phyloP scores from a whole-genome alignment of 23 tunicate genomes.

The Oikopleura dioica region DNA sequence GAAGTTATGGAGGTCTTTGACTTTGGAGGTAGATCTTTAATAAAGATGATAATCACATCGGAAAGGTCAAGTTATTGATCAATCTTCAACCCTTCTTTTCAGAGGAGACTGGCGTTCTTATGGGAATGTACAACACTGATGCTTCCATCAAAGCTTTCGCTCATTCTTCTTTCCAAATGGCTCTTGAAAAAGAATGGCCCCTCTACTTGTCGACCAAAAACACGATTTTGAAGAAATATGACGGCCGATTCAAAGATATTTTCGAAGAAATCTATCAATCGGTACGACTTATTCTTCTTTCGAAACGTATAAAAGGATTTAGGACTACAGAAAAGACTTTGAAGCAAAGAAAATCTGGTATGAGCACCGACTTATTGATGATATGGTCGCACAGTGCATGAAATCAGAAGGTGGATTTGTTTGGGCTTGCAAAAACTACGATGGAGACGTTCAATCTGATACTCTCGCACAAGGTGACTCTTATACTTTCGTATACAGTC shows the following conservation, averaged over 20 bases:
- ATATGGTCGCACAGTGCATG: conserved; percentile 91
- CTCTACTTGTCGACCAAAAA: conserved; percentile 95
- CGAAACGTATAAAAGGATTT: neutral
- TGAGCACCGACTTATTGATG: conserved; percentile 86
- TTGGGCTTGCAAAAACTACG: conserved; percentile 99
- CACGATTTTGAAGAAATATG: conserved; percentile 94
- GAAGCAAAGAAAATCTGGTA: conserved; percentile 84
- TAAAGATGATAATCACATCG: too few species aligned
- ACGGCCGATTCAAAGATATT: conserved; percentile 94
- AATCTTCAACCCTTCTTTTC: too few species aligned
- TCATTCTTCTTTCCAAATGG: conserved; percentile 94
- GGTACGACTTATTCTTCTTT: too few species aligned
- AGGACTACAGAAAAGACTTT: conserved; percentile 73
- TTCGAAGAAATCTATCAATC: conserved; percentile 68
- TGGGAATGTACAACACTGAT: conserved; percentile 99
- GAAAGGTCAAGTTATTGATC: neutral
- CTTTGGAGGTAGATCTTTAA: conserved; percentile 26
- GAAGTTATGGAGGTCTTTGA: conserved; percentile 68
- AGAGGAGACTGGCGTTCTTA: conserved; percentile 48
- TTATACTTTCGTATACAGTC: too few species aligned
- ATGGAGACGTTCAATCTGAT: conserved; percentile 97
- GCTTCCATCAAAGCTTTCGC: conserved; percentile 83
- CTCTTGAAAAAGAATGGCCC: conserved; percentile 75
- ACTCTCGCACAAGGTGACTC: conserved; percentile 91
- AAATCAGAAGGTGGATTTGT: conserved; percentile 93